Percentiles rank a stretch among this genome's conserved stretches.
phyloP scores from a whole-genome alignment of 2,888 invertebrate species.

The Andrena bicolor region DNA sequence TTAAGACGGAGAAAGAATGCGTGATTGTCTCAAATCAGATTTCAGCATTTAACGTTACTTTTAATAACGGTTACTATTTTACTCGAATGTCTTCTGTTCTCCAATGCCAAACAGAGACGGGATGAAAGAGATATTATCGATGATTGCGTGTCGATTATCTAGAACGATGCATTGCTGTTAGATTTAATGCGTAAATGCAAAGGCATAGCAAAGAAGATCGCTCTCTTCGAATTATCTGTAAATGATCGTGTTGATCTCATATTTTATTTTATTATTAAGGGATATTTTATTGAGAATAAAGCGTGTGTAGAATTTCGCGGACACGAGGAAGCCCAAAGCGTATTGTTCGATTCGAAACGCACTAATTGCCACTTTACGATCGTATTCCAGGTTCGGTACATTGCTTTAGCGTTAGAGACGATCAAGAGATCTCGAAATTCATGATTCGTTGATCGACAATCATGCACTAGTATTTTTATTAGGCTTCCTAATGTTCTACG shows the following conservation, averaged over 20 bases:
- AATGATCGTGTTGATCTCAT: conserved; percentile 69
- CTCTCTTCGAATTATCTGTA: conserved; percentile 45
- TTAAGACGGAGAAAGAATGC: conserved; percentile 40
- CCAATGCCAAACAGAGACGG: conserved; percentile 19
- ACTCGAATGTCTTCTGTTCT: conserved; percentile 41
- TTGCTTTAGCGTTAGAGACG: conserved; percentile 26
- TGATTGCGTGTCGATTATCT: conserved; percentile 32
- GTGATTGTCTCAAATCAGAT: conserved; percentile 29
- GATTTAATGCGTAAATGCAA: conserved; percentile 27
- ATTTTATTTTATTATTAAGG: conserved; percentile 71
- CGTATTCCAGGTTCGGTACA: conserved; percentile 34
- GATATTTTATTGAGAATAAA: conserved; percentile 68
- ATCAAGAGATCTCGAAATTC: conserved; percentile 47
- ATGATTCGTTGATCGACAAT: conserved; percentile 39
- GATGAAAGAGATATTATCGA: conserved; percentile 16
- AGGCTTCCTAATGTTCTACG: conserved; percentile 52
- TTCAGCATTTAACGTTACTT: conserved; percentile 32
- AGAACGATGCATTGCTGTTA: conserved; percentile 27
- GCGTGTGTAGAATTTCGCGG: conserved; percentile 52
- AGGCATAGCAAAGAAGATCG: conserved; percentile 20
- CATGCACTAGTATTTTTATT: conserved; percentile 47
- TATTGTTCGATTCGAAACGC: conserved; percentile 9
- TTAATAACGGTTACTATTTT: conserved; percentile 33
- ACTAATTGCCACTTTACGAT: conserved; percentile 30
- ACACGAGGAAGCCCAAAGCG: conserved; percentile 30